These are phyloP conservation scores for Pogoniulus pusillus DNA, from an alignment of 2,797 vertebrate species.

Conservation along the genomic window DNA sequence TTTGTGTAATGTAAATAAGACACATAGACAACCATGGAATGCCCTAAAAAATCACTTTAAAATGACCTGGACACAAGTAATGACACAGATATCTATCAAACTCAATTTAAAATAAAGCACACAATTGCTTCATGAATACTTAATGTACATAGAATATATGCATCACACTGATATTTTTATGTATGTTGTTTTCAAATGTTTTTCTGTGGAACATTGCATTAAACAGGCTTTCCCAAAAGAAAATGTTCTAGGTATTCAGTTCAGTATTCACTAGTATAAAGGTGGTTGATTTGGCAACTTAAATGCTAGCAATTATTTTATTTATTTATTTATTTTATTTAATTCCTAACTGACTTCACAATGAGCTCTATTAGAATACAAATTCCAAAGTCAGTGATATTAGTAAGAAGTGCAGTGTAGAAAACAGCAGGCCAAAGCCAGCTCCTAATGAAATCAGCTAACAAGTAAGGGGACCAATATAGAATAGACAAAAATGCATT, in stretches of 20 bases:
- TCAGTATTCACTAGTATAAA: background rate
- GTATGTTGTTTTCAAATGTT: background rate
- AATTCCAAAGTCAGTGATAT: background rate
- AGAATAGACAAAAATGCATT: background rate
- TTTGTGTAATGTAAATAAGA: constrained; percentile 34
- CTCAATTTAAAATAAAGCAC: constrained; percentile 32
- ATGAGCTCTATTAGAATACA: background rate
- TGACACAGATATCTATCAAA: constrained; percentile 37
- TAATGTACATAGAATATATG: background rate
- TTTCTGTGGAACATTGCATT: background rate
- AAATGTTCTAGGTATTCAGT: background rate
- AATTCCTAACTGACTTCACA: background rate
- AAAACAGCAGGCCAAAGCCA: background rate
- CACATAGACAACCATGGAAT: background rate
- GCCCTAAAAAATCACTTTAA: constrained; percentile 51
- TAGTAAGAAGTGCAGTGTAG: background rate
- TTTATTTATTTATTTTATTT: background rate
- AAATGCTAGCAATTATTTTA: background rate
- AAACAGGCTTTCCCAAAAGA: constrained; percentile 6
- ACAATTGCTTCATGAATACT: constrained; percentile 41
- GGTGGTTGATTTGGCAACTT: constrained; percentile 17
- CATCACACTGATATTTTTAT: background rate
- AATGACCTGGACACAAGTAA: constrained; percentile 44
- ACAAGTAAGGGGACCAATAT: background rate
- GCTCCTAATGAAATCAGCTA: background rate